phyloP scores from a whole-genome alignment of 2,888 invertebrate genomes.

The Leucoptera coffeella region DNA sequence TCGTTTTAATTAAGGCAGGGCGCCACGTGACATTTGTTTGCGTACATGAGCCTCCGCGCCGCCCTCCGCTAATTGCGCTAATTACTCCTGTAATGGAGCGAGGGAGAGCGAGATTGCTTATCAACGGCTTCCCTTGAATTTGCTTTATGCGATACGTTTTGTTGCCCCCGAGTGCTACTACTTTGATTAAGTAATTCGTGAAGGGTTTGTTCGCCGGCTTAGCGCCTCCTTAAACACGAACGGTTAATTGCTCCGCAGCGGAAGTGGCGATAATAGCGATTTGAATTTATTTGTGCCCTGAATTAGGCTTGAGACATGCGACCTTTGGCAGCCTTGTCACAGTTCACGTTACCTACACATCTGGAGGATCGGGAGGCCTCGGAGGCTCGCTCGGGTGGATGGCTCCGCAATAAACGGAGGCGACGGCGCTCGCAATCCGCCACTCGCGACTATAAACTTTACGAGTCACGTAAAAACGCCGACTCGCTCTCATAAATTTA shows the following conservation, averaged over 20 bases:
- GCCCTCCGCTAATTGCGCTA: slow-evolving; percentile 50
- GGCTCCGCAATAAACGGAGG: slow-evolving; percentile 50
- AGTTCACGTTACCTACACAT: too few relatives aligned
- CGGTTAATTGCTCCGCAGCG: too few relatives aligned
- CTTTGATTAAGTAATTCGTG: slow-evolving; percentile 3
- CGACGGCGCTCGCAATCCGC: slow-evolving; percentile 49
- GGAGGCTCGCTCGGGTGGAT: too few relatives aligned
- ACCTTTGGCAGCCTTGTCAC: too few relatives aligned
- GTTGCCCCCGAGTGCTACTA: slow-evolving; percentile 1
- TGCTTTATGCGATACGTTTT: slow-evolving; percentile 28
- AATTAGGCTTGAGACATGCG: too few relatives aligned
- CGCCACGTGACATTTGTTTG: slow-evolving; percentile 53
- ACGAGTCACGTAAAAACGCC: slow-evolving; percentile 53
- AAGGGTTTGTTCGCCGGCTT: too few relatives aligned
- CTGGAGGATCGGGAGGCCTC: too few relatives aligned
- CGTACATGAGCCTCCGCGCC: slow-evolving; percentile 35
- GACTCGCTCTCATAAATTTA: slow-evolving; percentile 52
- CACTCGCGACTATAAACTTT: slow-evolving; percentile 53
- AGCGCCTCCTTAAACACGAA: too few relatives aligned
- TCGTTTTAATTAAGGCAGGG: slow-evolving; percentile 53
- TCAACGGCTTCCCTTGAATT: slow-evolving; percentile 30
- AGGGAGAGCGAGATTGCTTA: slow-evolving; percentile 47
- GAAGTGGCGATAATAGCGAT: slow-evolving; percentile 6
- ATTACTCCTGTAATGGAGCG: slow-evolving; percentile 53
- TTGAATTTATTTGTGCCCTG: too few relatives aligned